A percentile compares a stretch with the other conserved stretches of the same genome.
Evolutionary conservation across 2,888 invertebrate genomes (phyloP).

Genomic region (Oxystoma pomonae): DNA sequence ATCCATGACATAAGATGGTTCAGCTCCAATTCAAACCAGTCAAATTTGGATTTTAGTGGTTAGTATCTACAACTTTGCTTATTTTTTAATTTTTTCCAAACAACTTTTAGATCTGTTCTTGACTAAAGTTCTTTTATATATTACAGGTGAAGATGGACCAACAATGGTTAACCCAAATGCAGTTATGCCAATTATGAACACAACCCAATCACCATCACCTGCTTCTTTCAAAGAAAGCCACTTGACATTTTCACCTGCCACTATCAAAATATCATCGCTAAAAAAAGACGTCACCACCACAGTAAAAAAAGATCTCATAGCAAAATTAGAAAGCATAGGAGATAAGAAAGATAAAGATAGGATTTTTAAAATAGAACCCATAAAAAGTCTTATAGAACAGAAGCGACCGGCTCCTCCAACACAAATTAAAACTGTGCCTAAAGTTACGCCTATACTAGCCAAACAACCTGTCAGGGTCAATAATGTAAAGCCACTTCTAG

Average conservation of each 20-base stretch:
- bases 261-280: slow-evolving; percentile 60
- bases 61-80: not conserved
- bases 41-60: slow-evolving; percentile 63
- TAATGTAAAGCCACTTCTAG: slow-evolving; percentile 20
- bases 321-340: slow-evolving; percentile 50
- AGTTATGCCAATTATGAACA: slow-evolving; percentile 75
- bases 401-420: slow-evolving; percentile 19
- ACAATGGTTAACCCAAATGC: slow-evolving; percentile 84
- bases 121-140: too few species aligned
- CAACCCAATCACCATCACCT: slow-evolving; percentile 57
- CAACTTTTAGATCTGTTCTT: slow-evolving; percentile 54
- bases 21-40: slow-evolving; percentile 51
- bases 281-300: slow-evolving; percentile 51
- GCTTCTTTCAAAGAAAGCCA: slow-evolving; percentile 62
- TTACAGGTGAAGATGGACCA: slow-evolving; percentile 56
- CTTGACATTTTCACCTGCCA: slow-evolving; percentile 66
- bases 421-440: slow-evolving; percentile 41
- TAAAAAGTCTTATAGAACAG: too few species aligned
- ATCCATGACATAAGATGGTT: slow-evolving; percentile 58
- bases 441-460: slow-evolving; percentile 42
- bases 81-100: not conserved
- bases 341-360: slow-evolving; percentile 26
- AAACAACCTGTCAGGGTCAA: slow-evolving; percentile 42
- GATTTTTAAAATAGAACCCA: slow-evolving; percentile 1
- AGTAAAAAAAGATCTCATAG: slow-evolving; percentile 63